Evolutionary conservation across 2,797 vertebrate genomes (phyloP), one percentile per base, ranked within the genome.

Genomic region (Vespertilio murinus): DNA sequence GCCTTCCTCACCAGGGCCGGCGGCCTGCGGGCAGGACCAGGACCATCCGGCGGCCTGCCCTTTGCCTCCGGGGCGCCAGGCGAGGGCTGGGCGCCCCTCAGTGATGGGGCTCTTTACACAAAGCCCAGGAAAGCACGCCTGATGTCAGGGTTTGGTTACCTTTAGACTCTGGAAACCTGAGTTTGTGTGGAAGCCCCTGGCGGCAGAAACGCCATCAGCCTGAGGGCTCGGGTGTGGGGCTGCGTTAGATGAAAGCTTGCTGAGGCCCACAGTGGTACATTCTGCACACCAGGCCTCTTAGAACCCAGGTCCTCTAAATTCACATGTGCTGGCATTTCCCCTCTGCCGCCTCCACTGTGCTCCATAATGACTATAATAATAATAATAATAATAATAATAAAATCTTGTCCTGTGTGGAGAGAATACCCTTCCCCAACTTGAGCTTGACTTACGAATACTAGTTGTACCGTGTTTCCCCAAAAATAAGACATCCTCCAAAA

Each of bases 1-100:
- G 65, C 5, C 23, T 80, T 52, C 81, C 52, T 33, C 56, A 65
- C 80, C 3, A 79, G 84, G 45, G 30, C 42, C 67, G 65, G 71
- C 67, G 65, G 71, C 17, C 79, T 75, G 64, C 45, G 30, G n/a
- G 7, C 17, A 47, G 2, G 0, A 2, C 13, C 17, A 47, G 2
- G 0, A 2, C 13, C 5, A 10, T 3, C 56, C 9, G 3, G 3
- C 0, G 45, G 28, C 38, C 8, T 49, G 40, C 38, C 25, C n/a
- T 67, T 70, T 23, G 49, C 25, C 23, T 40, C 56, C 3, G 12
- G 49, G 85, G 65, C 82, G 47, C 42, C n/a, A 45, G 70, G 69
- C 6, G 13, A 11, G 17, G 42, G 30, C 13, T 6, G 38, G 33
- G 28, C 6, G 1, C 25, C 18, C 18, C 33, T 42, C 38, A 17